These are phyloP conservation scores for Cherax quadricarinatus DNA, from an alignment of 1,140 invertebrate genomes.

Conservation along the genomic window DNA sequence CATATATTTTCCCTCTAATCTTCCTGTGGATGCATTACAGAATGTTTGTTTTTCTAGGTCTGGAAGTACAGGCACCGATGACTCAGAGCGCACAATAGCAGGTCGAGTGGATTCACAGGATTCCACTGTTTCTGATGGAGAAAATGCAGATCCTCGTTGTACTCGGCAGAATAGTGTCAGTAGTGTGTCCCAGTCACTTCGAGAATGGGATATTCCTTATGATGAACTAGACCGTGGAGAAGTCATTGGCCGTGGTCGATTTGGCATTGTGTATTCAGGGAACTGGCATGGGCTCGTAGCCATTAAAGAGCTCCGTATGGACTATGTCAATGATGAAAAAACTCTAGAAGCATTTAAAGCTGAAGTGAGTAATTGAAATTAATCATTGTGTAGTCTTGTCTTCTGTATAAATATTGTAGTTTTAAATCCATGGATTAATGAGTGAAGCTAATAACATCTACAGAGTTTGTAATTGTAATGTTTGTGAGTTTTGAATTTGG, in stretches of 20 bases:
- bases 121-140: constrained; percentile 86
- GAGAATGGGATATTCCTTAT: constrained; percentile 98
- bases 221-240: constrained; percentile 93
- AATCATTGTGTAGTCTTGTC: background rate
- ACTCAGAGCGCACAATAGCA: constrained; percentile 91
- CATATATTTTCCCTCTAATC: too few species aligned
- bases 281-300: constrained; percentile 99
- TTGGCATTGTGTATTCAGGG: constrained; percentile 96
- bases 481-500: too few species aligned
- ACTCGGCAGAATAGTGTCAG: constrained; percentile 93
- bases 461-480: too few species aligned
- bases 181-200: constrained; percentile 82
- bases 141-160: constrained; percentile 81
- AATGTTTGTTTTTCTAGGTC: constrained; percentile 41
- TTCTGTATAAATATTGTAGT: too few species aligned
- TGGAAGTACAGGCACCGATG: constrained; percentile 76
- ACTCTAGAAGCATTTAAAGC: constrained; percentile 96
- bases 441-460: too few species aligned
- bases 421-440: too few species aligned
- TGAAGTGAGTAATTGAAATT: constrained; percentile 81
- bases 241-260: constrained; percentile 92
- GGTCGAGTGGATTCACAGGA: constrained; percentile 88
- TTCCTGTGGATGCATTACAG: too few species aligned
- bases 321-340: constrained; percentile 93
- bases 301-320: constrained; percentile 97